These are phyloP conservation scores for Eristalis arbustorum DNA, from an alignment of 2,888 invertebrate species.

Conservation along the genomic window DNA sequence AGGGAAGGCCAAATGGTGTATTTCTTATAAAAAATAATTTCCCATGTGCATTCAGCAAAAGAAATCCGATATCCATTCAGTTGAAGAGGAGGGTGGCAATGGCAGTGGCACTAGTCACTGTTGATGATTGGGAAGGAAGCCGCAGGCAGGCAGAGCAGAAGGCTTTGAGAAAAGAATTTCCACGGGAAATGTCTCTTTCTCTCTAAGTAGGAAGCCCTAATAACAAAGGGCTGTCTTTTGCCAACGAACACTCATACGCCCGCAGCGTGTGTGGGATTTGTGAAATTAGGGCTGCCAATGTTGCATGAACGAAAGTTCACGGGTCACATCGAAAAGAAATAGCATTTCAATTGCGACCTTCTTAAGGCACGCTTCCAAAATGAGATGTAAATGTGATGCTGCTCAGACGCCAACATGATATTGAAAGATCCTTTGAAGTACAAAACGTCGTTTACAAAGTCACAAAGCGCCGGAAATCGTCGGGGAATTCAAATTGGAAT, in stretches of 20 bases:
- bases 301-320: constrained; percentile 14
- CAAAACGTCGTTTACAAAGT: neutral
- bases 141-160: constrained; percentile 20
- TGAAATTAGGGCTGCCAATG: constrained; percentile 46
- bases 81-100: constrained; percentile 37
- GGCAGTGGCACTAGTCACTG: neutral
- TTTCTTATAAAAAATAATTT: constrained; percentile 70
- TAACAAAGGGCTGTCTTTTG: constrained; percentile 54
- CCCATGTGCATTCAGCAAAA: constrained; percentile 68
- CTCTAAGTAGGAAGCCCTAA: constrained; percentile 42
- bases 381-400: neutral
- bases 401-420: neutral
- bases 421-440: neutral
- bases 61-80: constrained; percentile 64
- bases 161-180: constrained; percentile 35
- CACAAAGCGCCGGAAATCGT: neutral
- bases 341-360: neutral
- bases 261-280: neutral
- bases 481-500: neutral
- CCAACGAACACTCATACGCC: constrained; percentile 4
- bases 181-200: constrained; percentile 53
- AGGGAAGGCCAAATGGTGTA: constrained; percentile 44
- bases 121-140: neutral
- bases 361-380: neutral
- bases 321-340: neutral